Base-by-base conservation (phyloP, 2,888 invertebrate genomes). In the Apotomis capreana region DNA sequence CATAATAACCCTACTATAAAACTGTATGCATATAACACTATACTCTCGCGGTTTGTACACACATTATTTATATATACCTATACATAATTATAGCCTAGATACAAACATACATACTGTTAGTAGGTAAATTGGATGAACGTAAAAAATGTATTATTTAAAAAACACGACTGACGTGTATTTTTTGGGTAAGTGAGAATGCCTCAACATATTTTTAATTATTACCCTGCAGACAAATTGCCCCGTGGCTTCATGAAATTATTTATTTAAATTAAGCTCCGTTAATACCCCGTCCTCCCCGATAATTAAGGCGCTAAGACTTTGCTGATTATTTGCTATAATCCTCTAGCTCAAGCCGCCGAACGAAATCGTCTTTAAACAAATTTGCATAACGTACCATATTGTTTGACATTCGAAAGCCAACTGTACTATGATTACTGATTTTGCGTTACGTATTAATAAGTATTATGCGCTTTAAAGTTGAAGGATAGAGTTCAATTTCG, bases 261-360 rank as follows among this genome's bases (percentile, higher is more conserved):
- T 72, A 72, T 72, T 59, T 72, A 68, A 63, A 72, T 72, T 68
- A 63, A 72, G 68, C 68, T 72, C 44, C 37, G 63, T 68, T 72
- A 72, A 72, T 72, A 63, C 72, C 59, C 49, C 44, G 49, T 36
- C 49, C 49, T 68, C 72, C 72, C 68, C 37, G 49, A 72, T 72
- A 72, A 72, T 72, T 68, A 68, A 72, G 71, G 68, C 68, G 68
- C 72, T 68, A 68, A 72, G 63, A 63, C 68, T 58, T 40, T 60
- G 44, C 64, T 70, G 61, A 72, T 68, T 68, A 72, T 63, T 59
- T 62, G 13, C 15, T 44, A 54, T 68, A 72, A 68, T 72, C 72
- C 59, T 36, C n/a, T 10, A 62, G 37, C 5, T 13, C 5, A 49
- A 49, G 10, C 10, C 9, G 44, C 4, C 15, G 26, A 57, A n/a